Conservation (phyloP, 2,888 invertebrate genomes). For the Cyaniris semiargus region DNA sequence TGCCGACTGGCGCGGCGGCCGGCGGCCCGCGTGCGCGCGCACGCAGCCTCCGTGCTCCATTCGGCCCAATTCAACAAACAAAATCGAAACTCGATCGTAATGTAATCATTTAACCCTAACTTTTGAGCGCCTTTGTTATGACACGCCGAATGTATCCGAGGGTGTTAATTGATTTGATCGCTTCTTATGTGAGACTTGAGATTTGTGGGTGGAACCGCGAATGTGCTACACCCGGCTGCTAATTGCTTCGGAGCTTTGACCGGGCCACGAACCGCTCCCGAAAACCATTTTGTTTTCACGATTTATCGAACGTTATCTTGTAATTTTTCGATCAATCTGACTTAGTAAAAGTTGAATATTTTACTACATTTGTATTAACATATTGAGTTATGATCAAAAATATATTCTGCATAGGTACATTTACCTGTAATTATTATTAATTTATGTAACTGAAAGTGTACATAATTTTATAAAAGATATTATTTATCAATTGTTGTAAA, state of each 20-base stretch:
- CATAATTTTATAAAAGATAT: too few relatives aligned
- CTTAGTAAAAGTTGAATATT: too few relatives aligned
- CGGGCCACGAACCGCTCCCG: background rate
- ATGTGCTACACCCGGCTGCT: background rate
- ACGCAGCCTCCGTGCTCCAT: slow-evolving; percentile 68
- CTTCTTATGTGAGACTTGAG: background rate
- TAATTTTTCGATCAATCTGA: background rate
- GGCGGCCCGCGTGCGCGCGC: slow-evolving; percentile 57
- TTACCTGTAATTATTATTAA: too few relatives aligned
- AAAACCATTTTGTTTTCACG: background rate
- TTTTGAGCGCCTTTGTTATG: slow-evolving; percentile 24
- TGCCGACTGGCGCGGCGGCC: slow-evolving; percentile 66
- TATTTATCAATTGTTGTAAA: too few relatives aligned
- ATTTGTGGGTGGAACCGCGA: background rate
- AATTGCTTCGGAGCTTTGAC: slow-evolving; percentile 3
- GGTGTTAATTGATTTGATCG: background rate
- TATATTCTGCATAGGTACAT: too few relatives aligned
- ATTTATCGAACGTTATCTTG: background rate
- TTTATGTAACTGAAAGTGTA: too few relatives aligned
- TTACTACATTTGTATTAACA: too few relatives aligned
- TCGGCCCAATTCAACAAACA: slow-evolving; percentile 48
- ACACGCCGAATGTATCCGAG: background rate
- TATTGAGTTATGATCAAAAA: too few relatives aligned
- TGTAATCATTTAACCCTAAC: slow-evolving; percentile 42
- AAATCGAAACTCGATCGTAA: slow-evolving; percentile 46